Evolutionary conservation across 2,797 vertebrate genomes (phyloP).

Genomic region (Galaxias olidus): DNA sequence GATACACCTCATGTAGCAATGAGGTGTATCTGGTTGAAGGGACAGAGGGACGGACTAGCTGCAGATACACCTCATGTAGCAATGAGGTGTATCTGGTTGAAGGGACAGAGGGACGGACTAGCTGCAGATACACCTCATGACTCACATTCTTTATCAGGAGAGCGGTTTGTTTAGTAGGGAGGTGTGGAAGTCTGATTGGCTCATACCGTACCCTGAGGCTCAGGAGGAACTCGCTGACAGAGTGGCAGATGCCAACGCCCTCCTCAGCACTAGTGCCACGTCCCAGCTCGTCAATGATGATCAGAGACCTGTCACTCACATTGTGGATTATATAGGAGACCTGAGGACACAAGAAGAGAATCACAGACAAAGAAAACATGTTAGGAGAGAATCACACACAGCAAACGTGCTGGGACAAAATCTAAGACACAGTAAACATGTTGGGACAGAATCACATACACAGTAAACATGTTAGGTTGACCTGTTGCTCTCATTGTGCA

Average conservation of each 20-base stretch:
- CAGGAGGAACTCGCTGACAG: conserved; percentile 92
- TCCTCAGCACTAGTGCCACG: conserved; percentile 95
- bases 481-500: too few relatives aligned
- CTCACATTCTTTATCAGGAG: conserved; percentile 16
- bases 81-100: too few relatives aligned
- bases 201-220: conserved; percentile 84
- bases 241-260: conserved; percentile 94
- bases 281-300: conserved; percentile 96
- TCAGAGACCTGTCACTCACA: conserved; percentile 88
- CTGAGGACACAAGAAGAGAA: conserved; percentile 77
- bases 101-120: too few relatives aligned
- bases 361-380: conserved; percentile 3
- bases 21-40: too few relatives aligned
- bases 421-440: conserved; percentile 3
- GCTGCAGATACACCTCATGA: too few relatives aligned
- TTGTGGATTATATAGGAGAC: conserved; percentile 95
- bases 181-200: conserved; percentile 19
- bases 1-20: too few relatives aligned
- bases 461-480: too few relatives aligned
- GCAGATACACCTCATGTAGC: too few relatives aligned
- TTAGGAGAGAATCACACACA: conserved; percentile 19
- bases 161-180: conserved; percentile 22
- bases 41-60: too few relatives aligned
- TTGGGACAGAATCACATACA: too few relatives aligned
- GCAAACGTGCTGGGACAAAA: conserved; percentile 29